Evolutionary conservation across 2,888 invertebrate species (phyloP).

Genomic region (Xanthia icteritia): DNA sequence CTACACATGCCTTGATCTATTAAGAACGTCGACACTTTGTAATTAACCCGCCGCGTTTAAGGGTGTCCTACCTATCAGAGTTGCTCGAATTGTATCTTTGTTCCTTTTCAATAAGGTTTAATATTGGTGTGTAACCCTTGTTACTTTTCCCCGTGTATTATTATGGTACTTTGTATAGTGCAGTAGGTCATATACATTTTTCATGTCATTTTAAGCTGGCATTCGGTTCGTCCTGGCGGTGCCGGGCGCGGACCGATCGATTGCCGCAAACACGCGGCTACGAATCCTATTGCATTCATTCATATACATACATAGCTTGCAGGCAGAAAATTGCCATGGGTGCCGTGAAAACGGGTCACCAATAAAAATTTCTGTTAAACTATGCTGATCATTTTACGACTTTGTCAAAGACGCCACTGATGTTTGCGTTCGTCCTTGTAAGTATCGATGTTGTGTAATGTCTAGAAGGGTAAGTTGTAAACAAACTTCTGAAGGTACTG

Average conservation of each 20-base stretch:
- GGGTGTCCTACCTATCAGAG: background rate
- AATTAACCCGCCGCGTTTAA: slow-evolving; percentile 26
- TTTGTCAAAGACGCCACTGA: slow-evolving; percentile 59
- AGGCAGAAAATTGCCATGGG: slow-evolving; percentile 51
- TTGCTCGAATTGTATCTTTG: slow-evolving; percentile 8
- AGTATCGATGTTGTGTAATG: slow-evolving; percentile 32
- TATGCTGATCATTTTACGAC: slow-evolving; percentile 48
- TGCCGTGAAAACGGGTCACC: slow-evolving; percentile 70
- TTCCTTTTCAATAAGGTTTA: slow-evolving; percentile 30
- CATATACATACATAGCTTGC: slow-evolving; percentile 57
- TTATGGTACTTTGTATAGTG: slow-evolving; percentile 47
- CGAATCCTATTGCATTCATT: slow-evolving; percentile 73
- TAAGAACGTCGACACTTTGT: slow-evolving; percentile 18
- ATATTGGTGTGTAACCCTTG: background rate
- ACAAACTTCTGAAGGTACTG: background rate
- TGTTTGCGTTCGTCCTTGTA: slow-evolving; percentile 62
- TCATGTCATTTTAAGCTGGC: slow-evolving; percentile 79
- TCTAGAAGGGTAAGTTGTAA: slow-evolving; percentile 19
- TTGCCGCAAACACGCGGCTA: slow-evolving; percentile 77
- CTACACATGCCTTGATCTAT: slow-evolving; percentile 13
- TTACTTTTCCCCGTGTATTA: slow-evolving; percentile 16
- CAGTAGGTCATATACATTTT: slow-evolving; percentile 73
- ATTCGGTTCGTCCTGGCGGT: slow-evolving; percentile 79
- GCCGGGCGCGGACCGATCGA: slow-evolving; percentile 85
- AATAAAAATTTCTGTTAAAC: slow-evolving; percentile 38